These are phyloP conservation scores for Bombycilla garrulus DNA, from an alignment of 2,113 vertebrate genomes.

Conservation along the genomic window DNA sequence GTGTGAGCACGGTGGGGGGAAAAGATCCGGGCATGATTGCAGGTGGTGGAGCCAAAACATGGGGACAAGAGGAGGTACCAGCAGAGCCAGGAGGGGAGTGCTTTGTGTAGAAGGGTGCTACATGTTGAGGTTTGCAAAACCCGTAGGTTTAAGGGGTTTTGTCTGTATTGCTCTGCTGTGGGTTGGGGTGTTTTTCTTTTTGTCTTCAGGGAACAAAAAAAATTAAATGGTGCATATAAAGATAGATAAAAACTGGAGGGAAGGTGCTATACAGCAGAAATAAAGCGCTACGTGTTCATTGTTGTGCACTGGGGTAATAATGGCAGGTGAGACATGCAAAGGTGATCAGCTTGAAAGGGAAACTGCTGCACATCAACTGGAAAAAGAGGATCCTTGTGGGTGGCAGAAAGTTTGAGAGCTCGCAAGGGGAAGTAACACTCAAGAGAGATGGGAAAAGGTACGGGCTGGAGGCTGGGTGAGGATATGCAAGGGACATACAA, in stretches of 20 bases:
- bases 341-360: neutral
- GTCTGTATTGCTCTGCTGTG: neutral
- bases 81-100: neutral
- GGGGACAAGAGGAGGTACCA: neutral
- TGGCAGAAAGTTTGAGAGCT: neutral
- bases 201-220: neutral
- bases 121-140: neutral
- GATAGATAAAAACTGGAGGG: neutral
- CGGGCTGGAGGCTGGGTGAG: neutral
- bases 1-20: neutral
- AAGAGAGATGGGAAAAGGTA: neutral
- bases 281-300: neutral
- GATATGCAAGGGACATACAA: neutral
- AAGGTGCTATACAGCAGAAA: neutral
- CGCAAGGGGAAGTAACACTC: neutral
- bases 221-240: neutral
- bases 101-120: neutral
- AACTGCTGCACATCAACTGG: neutral
- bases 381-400: neutral
- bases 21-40: neutral
- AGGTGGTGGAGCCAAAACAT: neutral
- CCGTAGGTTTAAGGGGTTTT: neutral
- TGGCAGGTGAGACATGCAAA: neutral
- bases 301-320: neutral
- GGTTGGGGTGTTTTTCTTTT: neutral